These are phyloP conservation scores for Hemaris fuciformis DNA, from an alignment of 2,888 invertebrate species.

Conservation along the genomic window DNA sequence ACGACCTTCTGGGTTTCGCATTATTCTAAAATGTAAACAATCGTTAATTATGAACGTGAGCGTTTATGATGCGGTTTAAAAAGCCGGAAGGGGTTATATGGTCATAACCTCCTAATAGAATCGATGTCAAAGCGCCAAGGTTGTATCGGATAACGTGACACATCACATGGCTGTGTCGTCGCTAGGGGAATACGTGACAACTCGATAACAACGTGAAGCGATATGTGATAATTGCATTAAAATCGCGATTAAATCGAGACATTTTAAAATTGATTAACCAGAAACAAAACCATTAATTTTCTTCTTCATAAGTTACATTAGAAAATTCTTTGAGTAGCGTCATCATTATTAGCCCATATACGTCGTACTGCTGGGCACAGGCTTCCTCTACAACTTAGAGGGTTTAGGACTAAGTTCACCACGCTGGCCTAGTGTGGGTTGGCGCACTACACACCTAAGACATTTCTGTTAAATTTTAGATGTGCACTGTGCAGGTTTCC, in stretches of 20 bases:
- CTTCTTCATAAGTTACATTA: too few relatives aligned
- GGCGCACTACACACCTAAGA: too few relatives aligned
- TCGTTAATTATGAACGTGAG: not conserved
- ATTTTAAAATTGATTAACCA: too few relatives aligned
- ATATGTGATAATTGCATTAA: not conserved
- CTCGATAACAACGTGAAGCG: not conserved
- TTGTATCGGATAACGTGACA: not conserved
- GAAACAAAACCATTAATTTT: too few relatives aligned
- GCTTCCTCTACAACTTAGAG: too few relatives aligned
- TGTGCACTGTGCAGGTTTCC: too few relatives aligned
- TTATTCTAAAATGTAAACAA: not conserved
- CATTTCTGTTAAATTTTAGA: too few relatives aligned
- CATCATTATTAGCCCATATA: too few relatives aligned
- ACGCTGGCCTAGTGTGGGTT: too few relatives aligned
- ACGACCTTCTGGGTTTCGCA: not conserved
- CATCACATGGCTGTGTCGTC: not conserved
- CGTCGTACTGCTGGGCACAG: too few relatives aligned
- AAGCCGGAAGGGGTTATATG: not conserved
- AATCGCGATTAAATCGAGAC: not conserved
- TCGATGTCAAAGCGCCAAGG: slow-evolving; percentile 4
- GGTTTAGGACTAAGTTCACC: too few relatives aligned
- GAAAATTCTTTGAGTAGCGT: too few relatives aligned
- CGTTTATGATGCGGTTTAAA: slow-evolving; percentile 5
- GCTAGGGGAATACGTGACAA: not conserved
- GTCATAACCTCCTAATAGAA: not conserved